Conservation (phyloP, 2,888 invertebrate genomes). For the Cylloceria caligata region DNA sequence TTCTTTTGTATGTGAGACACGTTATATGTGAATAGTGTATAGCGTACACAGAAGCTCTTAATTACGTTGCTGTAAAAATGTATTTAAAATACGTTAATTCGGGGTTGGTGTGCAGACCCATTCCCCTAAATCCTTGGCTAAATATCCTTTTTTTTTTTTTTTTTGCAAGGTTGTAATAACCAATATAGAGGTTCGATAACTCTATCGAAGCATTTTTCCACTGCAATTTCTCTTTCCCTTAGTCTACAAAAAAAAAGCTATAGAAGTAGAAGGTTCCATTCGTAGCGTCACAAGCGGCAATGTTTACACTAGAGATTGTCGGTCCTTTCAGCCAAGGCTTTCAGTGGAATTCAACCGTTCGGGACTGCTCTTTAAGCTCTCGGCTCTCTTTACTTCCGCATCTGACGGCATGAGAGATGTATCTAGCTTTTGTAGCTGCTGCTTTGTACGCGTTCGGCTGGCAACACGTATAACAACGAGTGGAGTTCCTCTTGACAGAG, state of each 20-base stretch:
- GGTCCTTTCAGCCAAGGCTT: conserved; percentile 31
- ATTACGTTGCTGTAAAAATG: conserved; percentile 38
- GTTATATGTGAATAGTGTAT: background rate
- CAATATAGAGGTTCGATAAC: conserved; percentile 45
- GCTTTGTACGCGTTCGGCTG: conserved; percentile 52
- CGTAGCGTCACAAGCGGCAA: conserved; percentile 6
- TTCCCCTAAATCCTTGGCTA: conserved; percentile 13
- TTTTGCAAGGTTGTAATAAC: conserved; percentile 41
- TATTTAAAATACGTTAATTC: conserved; percentile 28
- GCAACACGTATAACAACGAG: conserved; percentile 36
- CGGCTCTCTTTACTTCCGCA: conserved; percentile 12
- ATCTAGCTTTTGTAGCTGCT: conserved; percentile 33
- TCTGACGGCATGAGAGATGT: conserved; percentile 14
- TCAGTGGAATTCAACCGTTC: conserved; percentile 9
- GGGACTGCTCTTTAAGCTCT: background rate
- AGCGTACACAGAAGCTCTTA: conserved; percentile 15
- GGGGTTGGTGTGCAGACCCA: conserved; percentile 7
- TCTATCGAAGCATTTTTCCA: conserved; percentile 30
- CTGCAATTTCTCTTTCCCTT: conserved; percentile 2
- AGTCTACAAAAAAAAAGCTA: background rate
- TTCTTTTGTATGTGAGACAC: conserved; percentile 51
- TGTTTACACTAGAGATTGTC: conserved; percentile 12
- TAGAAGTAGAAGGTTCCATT: background rate
- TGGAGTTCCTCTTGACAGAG: conserved; percentile 10
- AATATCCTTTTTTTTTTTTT: conserved; percentile 12